Base-by-base conservation (phyloP, 2,888 invertebrate genomes). In the Yponomeuta cagnagella region DNA sequence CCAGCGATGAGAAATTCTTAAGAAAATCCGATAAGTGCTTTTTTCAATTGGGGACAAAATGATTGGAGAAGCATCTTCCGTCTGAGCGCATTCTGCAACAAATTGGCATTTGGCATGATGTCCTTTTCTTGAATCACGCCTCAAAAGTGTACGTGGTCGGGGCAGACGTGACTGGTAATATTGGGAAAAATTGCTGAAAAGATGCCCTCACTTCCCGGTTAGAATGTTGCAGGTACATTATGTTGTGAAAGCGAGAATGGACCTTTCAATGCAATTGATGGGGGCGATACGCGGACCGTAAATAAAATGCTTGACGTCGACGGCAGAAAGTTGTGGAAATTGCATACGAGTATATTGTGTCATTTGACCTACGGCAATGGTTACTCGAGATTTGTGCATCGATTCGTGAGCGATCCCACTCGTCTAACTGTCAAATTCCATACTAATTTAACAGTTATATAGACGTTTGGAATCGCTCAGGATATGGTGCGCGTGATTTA, bases 61-160 rank as follows among this genome's bases (percentile, higher is more conserved):
- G 12, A 58, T 58, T 58, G 1, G 12, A 15, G 15, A 58, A 58
- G 52, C 15, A 15, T 15, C 3, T 8, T 58, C 12, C 52, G 52
- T 58, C 15, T 15, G 52, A 58, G 15, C 12, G 52, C 52, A 58
- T 58, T 1, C 52, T 15, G 52, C 2, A 15, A 58, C 52, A 58
- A 58, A 58, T 58, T 58, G 52, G 52, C 52, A 58, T 12, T 58
- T 58, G 52, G 52, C 52, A 58, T 58, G 52, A 58, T 58, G 52
- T 58, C 12, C 52, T 3, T 58, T 58, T 31, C 64, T 64, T 31
- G 64, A 64, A 64, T 64, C 64, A 64, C 64, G 64, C 64, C 31
- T 64, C 64, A 23, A 31, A 23, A 23, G 31, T 31, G 64, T 23
- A 64, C 64, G 64, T 64, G 64, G 64, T 64, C 64, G 31, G 31